Percentiles rank a stretch among this genome's conserved stretches.
phyloP scores from a whole-genome alignment of 2,113 vertebrate species.

The Thomomys bottae region DNA sequence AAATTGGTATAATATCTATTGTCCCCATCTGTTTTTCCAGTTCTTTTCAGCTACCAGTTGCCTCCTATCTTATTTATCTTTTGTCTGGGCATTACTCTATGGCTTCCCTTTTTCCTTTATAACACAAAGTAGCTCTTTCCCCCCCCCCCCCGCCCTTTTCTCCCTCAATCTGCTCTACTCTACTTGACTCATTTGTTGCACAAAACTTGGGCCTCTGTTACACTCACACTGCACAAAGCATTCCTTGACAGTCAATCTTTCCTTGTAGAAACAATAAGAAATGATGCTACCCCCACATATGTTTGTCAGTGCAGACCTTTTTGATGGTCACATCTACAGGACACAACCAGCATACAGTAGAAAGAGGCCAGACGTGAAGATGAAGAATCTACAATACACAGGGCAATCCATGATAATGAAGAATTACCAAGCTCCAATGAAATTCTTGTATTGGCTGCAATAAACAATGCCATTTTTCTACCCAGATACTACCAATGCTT shows the following conservation, averaged over 20 bases:
- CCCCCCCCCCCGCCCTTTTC: not conserved
- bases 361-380: not conserved
- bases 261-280: not conserved
- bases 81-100: not conserved
- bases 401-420: not conserved
- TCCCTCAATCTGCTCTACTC: not conserved
- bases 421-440: not conserved
- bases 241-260: not conserved
- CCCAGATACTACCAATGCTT: not conserved
- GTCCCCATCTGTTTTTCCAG: not conserved
- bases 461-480: conserved; percentile 2
- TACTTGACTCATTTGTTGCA: not conserved
- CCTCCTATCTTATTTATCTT: not conserved
- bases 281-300: not conserved
- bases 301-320: not conserved
- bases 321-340: not conserved
- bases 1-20: not conserved
- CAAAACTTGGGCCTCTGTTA: not conserved
- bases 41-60: not conserved
- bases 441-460: not conserved
- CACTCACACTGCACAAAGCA: not conserved
- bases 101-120: not conserved
- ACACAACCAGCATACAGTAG: not conserved
- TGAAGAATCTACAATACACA: not conserved
- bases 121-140: not conserved